These are phyloP conservation scores for Chrysodeixis includens DNA, from an alignment of 2,888 invertebrate species.

Conservation along the genomic window DNA sequence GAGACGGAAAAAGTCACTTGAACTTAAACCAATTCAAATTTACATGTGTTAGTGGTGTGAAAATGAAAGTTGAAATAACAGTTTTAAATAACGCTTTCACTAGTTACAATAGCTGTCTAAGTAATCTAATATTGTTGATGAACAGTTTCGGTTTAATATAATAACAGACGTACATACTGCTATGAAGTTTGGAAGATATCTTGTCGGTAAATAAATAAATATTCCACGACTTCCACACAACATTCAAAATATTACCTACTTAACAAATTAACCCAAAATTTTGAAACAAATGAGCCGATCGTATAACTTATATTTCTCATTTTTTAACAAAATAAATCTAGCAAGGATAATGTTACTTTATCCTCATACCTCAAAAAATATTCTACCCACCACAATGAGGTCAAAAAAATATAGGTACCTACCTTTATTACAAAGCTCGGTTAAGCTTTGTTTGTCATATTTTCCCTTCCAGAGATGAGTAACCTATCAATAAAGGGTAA, in stretches of 20 bases:
- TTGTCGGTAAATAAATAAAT: not conserved
- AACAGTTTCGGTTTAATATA: conserved; percentile 34
- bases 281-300: no score
- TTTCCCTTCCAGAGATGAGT: not conserved
- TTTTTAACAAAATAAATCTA: not conserved
- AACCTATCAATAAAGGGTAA: conserved; percentile 40
- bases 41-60: conserved; percentile 47
- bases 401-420: not conserved
- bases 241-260: no score
- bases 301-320: no score
- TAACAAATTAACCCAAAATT: no score
- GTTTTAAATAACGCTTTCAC: conserved; percentile 54
- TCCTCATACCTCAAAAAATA: not conserved
- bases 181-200: conserved; percentile 34
- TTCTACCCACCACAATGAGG: not conserved
- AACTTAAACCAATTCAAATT: conserved; percentile 44
- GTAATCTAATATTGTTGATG: conserved; percentile 45
- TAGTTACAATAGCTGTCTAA: conserved; percentile 52
- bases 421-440: not conserved
- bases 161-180: conserved; percentile 31
- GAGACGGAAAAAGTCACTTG: conserved; percentile 54
- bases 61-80: conserved; percentile 57
- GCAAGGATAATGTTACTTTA: not conserved
- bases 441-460: not conserved
- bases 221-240: no score